phyloP scores from a whole-genome alignment of 1,140 invertebrate genomes.

The Drosophila neocordata region DNA sequence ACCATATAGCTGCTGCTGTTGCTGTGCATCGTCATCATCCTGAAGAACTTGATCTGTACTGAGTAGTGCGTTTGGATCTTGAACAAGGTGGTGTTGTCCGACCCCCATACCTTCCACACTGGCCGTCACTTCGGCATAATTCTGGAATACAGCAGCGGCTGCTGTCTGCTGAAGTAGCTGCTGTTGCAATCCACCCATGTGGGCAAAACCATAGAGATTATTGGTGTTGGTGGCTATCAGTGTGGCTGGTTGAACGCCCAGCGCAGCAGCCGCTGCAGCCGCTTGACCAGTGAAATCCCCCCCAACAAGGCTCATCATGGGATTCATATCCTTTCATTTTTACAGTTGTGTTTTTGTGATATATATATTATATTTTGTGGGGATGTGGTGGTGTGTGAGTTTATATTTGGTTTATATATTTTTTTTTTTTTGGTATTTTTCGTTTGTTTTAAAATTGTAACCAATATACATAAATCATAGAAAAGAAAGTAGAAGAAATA shows the following conservation, averaged over 20 bases:
- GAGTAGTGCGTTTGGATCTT: conserved; percentile 23
- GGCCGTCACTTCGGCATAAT: conserved; percentile 72
- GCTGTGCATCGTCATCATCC: conserved; percentile 29
- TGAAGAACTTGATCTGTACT: conserved; percentile 57
- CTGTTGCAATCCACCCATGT: conserved; percentile 76
- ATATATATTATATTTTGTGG: neutral
- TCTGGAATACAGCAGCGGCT: conserved; percentile 70
- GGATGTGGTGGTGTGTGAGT: conserved; percentile 31
- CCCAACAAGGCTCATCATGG: conserved; percentile 82
- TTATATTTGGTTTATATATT: conserved; percentile 20
- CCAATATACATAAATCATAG: conserved; percentile 80
- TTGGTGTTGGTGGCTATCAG: conserved; percentile 73
- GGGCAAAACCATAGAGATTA: conserved; percentile 77
- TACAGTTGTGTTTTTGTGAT: conserved; percentile 19
- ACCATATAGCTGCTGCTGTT: conserved; percentile 67
- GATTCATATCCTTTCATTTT: conserved; percentile 76
- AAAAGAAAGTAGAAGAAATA: conserved; percentile 82
- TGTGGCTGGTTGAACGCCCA: conserved; percentile 69
- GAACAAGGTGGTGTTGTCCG: conserved; percentile 33
- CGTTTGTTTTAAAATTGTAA: conserved; percentile 51
- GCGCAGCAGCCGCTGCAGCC: conserved; percentile 66
- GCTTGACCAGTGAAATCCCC: conserved; percentile 79
- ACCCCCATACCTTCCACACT: conserved; percentile 54
- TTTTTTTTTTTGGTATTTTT: conserved; percentile 39
- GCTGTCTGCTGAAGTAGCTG: conserved; percentile 73